A percentile compares a stretch with the other conserved stretches of the same genome.
phyloP scores from a whole-genome alignment of 2,797 vertebrate species.

The Sebastiscus albofasciatus region DNA sequence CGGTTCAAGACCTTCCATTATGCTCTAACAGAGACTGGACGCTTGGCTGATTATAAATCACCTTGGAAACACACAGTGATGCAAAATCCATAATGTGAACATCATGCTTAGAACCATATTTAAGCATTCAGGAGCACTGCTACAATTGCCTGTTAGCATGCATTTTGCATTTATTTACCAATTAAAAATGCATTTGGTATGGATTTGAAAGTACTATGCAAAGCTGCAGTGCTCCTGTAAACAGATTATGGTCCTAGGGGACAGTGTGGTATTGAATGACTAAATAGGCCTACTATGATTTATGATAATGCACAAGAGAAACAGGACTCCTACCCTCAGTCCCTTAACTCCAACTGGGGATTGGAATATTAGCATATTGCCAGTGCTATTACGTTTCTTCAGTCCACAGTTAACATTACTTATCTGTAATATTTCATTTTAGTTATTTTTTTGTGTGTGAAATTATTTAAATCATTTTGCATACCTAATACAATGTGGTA shows the following conservation, averaged over 20 bases:
- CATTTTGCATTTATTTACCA: conserved; percentile 85
- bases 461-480: conserved; percentile 22
- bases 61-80: conserved; percentile 80
- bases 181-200: conserved; percentile 86
- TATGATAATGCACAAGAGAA: conserved; percentile 85
- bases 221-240: conserved; percentile 82
- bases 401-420: conserved; percentile 41
- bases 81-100: conserved; percentile 82
- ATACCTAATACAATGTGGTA: not conserved
- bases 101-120: conserved; percentile 83
- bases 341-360: conserved; percentile 70
- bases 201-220: conserved; percentile 85
- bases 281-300: conserved; percentile 86
- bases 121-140: conserved; percentile 80
- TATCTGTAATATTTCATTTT: conserved; percentile 32
- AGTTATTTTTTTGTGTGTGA: conserved; percentile 9
- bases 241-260: conserved; percentile 83
- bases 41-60: conserved; percentile 82
- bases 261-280: conserved; percentile 83
- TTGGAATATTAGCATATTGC: conserved; percentile 65
- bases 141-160: conserved; percentile 81
- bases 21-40: conserved; percentile 57
- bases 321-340: conserved; percentile 66
- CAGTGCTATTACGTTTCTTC: conserved; percentile 50
- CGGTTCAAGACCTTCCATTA: conserved; percentile 70